Evolutionary conservation across 2,888 invertebrate species (phyloP).

Genomic region (Parapristionchus giblindavisi): DNA sequence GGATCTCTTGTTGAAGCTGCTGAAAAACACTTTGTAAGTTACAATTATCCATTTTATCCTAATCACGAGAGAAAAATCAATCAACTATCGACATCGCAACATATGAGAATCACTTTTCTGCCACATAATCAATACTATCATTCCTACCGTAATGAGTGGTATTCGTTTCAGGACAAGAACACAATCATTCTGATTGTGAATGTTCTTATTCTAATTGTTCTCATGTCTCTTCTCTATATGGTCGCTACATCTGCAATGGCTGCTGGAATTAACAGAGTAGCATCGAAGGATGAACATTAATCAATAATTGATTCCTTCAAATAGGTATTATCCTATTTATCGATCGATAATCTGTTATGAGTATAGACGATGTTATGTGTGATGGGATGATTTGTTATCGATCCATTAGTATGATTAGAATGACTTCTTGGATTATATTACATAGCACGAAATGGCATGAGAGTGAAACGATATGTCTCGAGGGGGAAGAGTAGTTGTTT

Average conservation of each 20-base stretch:
- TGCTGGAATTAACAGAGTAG: conserved; percentile 46
- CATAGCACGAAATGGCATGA: no score
- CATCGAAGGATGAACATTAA: conserved; percentile 53
- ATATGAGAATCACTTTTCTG: background rate
- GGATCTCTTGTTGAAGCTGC: conserved; percentile 63
- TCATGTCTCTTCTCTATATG: conserved; percentile 65
- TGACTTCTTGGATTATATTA: no score
- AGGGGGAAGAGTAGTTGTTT: no score
- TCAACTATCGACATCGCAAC: background rate
- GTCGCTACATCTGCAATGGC: conserved; percentile 67
- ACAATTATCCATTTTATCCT: background rate
- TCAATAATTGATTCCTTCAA: background rate
- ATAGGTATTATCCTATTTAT: background rate
- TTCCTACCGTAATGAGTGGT: conserved; percentile 27
- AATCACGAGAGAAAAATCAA: background rate
- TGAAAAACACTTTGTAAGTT: conserved; percentile 61
- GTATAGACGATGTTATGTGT: no score
- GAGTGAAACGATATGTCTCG: no score
- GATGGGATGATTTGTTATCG: no score
- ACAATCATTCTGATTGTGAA: conserved; percentile 62
- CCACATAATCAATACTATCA: background rate
- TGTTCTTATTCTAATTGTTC: conserved; percentile 59
- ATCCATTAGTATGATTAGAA: no score
- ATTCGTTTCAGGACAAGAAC: conserved; percentile 44
- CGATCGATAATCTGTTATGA: no score